A percentile compares a stretch with the other conserved stretches of the same genome.
These are phyloP conservation scores for Mesembrinibis cayennensis DNA, from an alignment of 2,113 vertebrate genomes.

Conservation along the genomic window DNA sequence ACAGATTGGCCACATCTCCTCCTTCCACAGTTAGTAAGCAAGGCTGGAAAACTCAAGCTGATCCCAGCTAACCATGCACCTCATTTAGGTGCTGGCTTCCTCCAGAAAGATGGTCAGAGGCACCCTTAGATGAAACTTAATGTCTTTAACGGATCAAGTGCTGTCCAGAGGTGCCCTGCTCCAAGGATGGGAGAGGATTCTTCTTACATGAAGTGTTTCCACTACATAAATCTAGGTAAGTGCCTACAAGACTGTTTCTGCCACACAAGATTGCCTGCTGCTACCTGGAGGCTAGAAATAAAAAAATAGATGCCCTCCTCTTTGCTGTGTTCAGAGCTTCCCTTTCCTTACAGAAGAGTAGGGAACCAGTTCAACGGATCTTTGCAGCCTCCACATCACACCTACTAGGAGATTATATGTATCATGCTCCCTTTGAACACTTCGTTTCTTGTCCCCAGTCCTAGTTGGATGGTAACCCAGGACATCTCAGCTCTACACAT, in stretches of 20 bases:
- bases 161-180: neutral
- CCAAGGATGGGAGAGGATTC: neutral
- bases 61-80: neutral
- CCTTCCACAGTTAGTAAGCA: neutral
- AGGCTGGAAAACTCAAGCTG: neutral
- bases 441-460: neutral
- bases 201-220: neutral
- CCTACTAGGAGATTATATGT: fast-evolving
- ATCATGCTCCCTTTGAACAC: neutral
- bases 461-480: neutral
- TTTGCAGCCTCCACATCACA: neutral
- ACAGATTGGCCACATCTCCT: neutral
- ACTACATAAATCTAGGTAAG: neutral
- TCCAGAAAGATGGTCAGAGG: neutral
- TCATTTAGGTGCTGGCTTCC: neutral
- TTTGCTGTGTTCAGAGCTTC: neutral
- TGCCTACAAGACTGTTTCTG: neutral
- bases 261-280: neutral
- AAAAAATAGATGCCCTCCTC: neutral
- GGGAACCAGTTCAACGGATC: neutral
- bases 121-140: neutral
- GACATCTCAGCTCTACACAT: neutral
- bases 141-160: neutral
- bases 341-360: neutral
- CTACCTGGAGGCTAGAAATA: neutral